These are phyloP conservation scores for Cyprinodon diabolis DNA, from an alignment of 2,797 vertebrate species.

Conservation along the genomic window DNA sequence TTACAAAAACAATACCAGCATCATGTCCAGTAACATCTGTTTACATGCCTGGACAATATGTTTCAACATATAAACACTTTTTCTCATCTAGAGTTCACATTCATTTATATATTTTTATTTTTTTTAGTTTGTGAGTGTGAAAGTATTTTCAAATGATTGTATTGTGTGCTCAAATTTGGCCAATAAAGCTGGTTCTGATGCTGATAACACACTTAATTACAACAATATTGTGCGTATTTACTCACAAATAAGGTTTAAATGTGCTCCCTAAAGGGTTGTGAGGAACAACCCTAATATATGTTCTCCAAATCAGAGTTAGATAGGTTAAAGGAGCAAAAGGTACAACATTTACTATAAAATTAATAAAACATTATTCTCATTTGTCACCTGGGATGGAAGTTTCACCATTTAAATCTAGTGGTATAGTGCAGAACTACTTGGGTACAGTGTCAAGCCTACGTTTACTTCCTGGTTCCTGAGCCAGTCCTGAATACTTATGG, in stretches of 20 bases:
- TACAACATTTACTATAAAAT: too few species aligned
- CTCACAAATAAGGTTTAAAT: neutral
- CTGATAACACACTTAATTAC: neutral
- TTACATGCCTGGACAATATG: neutral
- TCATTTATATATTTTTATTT: neutral
- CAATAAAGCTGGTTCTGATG: neutral
- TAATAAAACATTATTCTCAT: too few species aligned
- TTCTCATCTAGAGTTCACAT: neutral
- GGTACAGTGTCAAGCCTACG: too few species aligned
- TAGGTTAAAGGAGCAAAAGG: neutral
- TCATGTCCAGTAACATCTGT: neutral
- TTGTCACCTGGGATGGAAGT: too few species aligned
- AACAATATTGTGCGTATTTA: neutral
- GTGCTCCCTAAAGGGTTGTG: neutral
- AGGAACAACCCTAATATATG: neutral
- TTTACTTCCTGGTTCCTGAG: too few species aligned
- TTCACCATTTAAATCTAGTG: too few species aligned
- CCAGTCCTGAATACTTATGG: too few species aligned
- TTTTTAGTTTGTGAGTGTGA: neutral
- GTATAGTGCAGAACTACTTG: too few species aligned
- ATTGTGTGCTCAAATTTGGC: neutral
- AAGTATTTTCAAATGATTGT: neutral
- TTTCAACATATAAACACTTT: too few species aligned
- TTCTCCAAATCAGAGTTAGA: neutral
- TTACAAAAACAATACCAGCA: neutral